phyloP scores from a whole-genome alignment of 2,797 vertebrate genomes.

The Hipposideros larvatus region DNA sequence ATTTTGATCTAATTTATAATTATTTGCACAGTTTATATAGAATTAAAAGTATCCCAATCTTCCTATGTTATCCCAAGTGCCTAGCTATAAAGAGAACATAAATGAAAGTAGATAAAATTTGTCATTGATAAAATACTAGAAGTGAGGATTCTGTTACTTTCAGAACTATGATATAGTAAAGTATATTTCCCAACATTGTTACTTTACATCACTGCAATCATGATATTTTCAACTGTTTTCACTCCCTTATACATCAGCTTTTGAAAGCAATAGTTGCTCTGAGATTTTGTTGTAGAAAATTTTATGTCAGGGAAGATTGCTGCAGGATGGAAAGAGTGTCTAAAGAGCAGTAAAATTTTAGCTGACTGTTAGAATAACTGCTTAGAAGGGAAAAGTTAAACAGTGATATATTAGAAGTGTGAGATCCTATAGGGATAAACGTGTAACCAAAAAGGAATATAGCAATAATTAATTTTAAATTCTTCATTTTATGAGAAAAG shows the following conservation, averaged over 20 bases:
- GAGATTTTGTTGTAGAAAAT: neutral
- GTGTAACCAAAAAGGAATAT: neutral
- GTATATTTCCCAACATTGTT: neutral
- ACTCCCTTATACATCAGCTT: neutral
- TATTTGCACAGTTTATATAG: neutral
- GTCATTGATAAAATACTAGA: neutral
- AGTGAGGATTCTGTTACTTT: conserved; percentile 9
- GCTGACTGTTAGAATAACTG: neutral
- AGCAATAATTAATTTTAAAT: neutral
- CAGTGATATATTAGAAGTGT: neutral
- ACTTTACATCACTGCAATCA: neutral
- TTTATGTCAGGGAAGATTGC: neutral
- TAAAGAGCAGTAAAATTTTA: neutral
- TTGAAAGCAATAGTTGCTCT: neutral
- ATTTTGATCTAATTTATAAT: neutral
- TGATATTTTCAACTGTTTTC: neutral
- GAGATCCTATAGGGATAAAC: neutral
- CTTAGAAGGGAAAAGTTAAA: neutral
- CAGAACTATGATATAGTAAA: conserved; percentile 5
- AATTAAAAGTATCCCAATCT: neutral
- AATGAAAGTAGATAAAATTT: conserved; percentile 22
- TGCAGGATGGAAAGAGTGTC: fast-evolving
- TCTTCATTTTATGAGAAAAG: neutral
- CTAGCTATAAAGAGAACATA: neutral
- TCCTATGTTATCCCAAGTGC: neutral